Evolutionary conservation across 2,113 vertebrate species (phyloP), one percentile per base, ranked within the genome.

Genomic region (Myiozetetes cayanensis): DNA sequence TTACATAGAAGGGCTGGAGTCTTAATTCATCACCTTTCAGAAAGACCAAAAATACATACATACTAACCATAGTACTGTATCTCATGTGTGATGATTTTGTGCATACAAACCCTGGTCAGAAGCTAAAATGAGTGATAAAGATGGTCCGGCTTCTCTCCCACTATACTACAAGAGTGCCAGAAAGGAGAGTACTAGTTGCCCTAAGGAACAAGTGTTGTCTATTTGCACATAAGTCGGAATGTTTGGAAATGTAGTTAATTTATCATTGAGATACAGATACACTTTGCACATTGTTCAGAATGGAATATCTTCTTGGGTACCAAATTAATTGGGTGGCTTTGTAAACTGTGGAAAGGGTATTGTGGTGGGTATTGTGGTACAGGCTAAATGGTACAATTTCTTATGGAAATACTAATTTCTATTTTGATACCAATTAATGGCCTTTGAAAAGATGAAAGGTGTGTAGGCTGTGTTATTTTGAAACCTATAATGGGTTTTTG

Each of bases 11-110:
- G 3, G 12, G 18, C 28, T 63, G 50, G 22, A 61, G 19, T 87
- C 67, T 79, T 84, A 97, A 97, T 96, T 88, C 23, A 52, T 94
- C 68, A 84, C 28, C 44, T 82, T 89, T 90, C 44, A 75, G 30
- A 90, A 89, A 97, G 49, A 46, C 93, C 83, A 96, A 39, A 39
- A 96, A n/a, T 49, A 28, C n/a, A 77, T 65, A 47, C 12, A 74
- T 72, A 14, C 4, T 80, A 22, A 31, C 12, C 21, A 53, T 17
- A 56, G 17, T 71, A 80, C 11, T 65, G 8, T 30, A 70, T 27
- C 35, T 50, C 27, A 41, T 30, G 12, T 52, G 27, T 41, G 8
- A 61, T 35, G 30, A 61, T 89, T 77, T 58, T 70, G 14, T 52
- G 17, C 49, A 68, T 28, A 52, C 7, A 90, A 44, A 67, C 4